phyloP scores from a whole-genome alignment of 2,113 vertebrate genomes.

The Mixornis gularis region DNA sequence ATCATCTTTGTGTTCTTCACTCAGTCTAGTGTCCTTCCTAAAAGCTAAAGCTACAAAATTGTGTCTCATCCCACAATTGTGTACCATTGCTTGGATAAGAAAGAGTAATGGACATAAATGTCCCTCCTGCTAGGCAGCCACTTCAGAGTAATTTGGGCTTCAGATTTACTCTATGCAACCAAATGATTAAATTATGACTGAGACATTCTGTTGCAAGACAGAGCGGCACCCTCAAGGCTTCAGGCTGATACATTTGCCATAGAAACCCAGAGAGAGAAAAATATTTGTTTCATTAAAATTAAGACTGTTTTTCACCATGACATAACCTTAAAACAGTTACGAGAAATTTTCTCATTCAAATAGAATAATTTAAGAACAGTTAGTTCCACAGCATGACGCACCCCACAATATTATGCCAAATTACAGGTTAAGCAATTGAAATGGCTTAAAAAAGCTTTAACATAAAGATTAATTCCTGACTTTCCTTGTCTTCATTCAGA shows the following conservation, averaged over 20 bases:
- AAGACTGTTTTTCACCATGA: constrained; percentile 50
- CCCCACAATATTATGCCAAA: constrained; percentile 52
- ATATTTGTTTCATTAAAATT: constrained; percentile 65
- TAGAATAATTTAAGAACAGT: constrained; percentile 48
- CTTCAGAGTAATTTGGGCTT: constrained; percentile 46
- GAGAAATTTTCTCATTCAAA: constrained; percentile 30
- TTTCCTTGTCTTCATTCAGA: constrained; percentile 36
- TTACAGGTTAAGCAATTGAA: constrained; percentile 58
- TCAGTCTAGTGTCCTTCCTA: background rate
- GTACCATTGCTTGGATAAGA: background rate
- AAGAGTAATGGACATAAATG: constrained; percentile 28
- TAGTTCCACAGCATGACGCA: constrained; percentile 58
- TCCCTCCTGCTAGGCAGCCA: constrained; percentile 37
- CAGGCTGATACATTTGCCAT: background rate
- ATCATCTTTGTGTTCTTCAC: background rate
- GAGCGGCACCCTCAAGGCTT: constrained; percentile 18
- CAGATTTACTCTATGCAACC: constrained; percentile 18
- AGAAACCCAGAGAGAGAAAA: constrained; percentile 43
- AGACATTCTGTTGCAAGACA: constrained; percentile 20
- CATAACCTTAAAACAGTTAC: constrained; percentile 44
- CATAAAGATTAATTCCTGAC: constrained; percentile 45
- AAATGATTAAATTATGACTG: constrained; percentile 48
- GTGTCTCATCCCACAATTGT: background rate
- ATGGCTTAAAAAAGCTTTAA: constrained; percentile 39
- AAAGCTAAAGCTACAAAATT: background rate